Percentiles rank a stretch among this genome's conserved stretches.
Conservation (phyloP, 2,888 invertebrate species). For the Drosophila nigricruria region DNA sequence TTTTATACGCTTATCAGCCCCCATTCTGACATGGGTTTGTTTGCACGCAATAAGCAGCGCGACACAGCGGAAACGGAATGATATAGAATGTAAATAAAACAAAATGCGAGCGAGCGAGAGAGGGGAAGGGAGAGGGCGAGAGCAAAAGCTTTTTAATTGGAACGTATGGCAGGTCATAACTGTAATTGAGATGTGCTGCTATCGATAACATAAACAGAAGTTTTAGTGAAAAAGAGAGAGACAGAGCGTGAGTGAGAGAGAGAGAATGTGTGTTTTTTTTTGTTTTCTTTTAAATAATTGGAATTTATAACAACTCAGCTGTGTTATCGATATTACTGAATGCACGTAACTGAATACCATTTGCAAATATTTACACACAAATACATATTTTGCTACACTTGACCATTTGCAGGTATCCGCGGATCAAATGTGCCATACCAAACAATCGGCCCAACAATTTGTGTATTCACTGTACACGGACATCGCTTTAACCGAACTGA, state of each 20-base stretch:
- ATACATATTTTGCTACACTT: neutral
- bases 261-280: neutral
- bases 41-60: conserved; percentile 3
- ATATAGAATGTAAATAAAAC: neutral
- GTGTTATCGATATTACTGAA: conserved; percentile 1
- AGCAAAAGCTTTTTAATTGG: conserved; percentile 21
- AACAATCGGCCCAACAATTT: conserved; percentile 93
- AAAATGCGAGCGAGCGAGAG: neutral
- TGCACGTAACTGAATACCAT: conserved; percentile 3
- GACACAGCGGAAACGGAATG: conserved; percentile 30
- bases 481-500: conserved; percentile 92
- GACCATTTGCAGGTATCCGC: conserved; percentile 87
- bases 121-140: neutral
- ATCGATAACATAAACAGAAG: conserved; percentile 18
- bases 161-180: conserved; percentile 32
- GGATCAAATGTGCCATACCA: conserved; percentile 89
- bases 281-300: neutral
- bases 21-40: neutral
- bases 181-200: conserved; percentile 19
- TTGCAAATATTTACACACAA: neutral
- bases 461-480: conserved; percentile 93
- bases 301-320: conserved; percentile 9
- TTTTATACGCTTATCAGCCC: conserved; percentile 11
- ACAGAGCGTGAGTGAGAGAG: neutral
- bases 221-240: neutral